Evolutionary conservation across 2,888 invertebrate genomes (phyloP).

Genomic region (Punctoribates punctum): DNA sequence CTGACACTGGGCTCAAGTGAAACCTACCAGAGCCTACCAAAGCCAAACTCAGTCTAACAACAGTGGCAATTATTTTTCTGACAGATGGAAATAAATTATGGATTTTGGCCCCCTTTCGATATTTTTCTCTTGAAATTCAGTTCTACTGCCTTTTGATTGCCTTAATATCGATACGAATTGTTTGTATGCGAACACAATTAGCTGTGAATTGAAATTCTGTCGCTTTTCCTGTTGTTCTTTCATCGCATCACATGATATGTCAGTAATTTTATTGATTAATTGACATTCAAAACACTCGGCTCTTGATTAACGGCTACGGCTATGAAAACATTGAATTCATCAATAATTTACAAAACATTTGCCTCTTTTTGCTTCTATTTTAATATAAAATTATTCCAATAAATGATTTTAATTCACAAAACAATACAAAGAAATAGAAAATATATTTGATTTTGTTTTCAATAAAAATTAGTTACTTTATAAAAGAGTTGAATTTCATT

Average conservation of each 20-base stretch:
- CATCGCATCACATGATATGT: slow-evolving; percentile 13
- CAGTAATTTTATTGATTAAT: slow-evolving; percentile 31
- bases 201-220: slow-evolving; percentile 33
- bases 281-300: not conserved
- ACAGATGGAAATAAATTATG: slow-evolving; percentile 38
- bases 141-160: slow-evolving; percentile 1
- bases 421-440: no score
- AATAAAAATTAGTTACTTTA: no score
- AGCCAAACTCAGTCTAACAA: slow-evolving; percentile 1
- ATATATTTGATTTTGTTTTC: no score
- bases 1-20: slow-evolving; percentile 31
- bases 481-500: no score
- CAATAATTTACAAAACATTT: slow-evolving; percentile 29
- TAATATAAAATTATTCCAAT: not conserved
- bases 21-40: slow-evolving; percentile 26
- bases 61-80: slow-evolving; percentile 36
- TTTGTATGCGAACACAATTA: slow-evolving; percentile 30
- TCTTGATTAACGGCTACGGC: slow-evolving; percentile 17
- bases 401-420: not conserved
- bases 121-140: not conserved
- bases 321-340: slow-evolving; percentile 30
- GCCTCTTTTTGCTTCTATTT: not conserved
- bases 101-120: slow-evolving; percentile 23
- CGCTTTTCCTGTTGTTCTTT: slow-evolving; percentile 28
- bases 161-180: slow-evolving; percentile 32